Conservation (phyloP, 2,888 invertebrate species). For the Platycheirus rosarum region DNA sequence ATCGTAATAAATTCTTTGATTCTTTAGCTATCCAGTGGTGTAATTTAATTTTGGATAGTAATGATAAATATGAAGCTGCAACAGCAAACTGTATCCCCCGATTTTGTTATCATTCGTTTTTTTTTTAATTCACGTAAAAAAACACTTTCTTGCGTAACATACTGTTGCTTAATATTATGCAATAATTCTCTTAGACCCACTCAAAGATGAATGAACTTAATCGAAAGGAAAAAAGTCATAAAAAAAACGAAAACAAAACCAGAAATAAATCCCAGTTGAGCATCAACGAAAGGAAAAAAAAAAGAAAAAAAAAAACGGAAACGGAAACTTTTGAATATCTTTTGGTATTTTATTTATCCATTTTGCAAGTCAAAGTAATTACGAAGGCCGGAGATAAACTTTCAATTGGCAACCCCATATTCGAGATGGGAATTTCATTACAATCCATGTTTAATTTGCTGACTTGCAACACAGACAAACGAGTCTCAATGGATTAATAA, state of each 20-base stretch:
- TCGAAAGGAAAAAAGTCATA: not conserved
- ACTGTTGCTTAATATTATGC: not conserved
- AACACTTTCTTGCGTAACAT: not conserved
- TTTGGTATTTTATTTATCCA: not conserved
- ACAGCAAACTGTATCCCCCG: too few species aligned
- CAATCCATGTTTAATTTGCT: too few species aligned
- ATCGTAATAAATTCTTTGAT: too few species aligned
- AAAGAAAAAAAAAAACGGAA: too few species aligned
- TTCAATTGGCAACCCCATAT: not conserved
- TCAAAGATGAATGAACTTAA: not conserved
- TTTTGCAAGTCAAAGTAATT: slow-evolving; percentile 1
- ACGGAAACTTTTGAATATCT: not conserved
- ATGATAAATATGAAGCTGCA: too few species aligned
- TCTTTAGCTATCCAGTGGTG: too few species aligned
- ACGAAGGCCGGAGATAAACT: slow-evolving; percentile 5
- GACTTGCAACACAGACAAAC: not conserved
- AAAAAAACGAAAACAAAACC: not conserved
- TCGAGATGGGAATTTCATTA: too few species aligned
- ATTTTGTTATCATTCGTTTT: too few species aligned
- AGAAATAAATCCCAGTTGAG: not conserved
- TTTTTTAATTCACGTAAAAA: not conserved
- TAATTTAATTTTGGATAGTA: too few species aligned
- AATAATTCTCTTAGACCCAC: not conserved
- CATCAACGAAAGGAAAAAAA: too few species aligned
- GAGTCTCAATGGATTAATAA: too few species aligned